Conservation (phyloP, 2,797 vertebrate species). For the Lepidocolaptes lacrymiger region DNA sequence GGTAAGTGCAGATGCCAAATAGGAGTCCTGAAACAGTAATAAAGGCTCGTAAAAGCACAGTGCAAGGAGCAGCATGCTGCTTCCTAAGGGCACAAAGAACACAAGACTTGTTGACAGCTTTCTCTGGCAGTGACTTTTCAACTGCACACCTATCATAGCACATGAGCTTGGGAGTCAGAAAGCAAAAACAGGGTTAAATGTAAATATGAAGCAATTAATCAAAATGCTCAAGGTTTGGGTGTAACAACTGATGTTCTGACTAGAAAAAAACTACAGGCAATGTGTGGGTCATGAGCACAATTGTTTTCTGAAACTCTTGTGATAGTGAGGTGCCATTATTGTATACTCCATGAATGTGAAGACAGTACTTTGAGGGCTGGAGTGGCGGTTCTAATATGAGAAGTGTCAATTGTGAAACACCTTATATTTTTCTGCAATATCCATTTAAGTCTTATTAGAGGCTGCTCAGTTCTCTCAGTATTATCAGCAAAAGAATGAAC, state of each 20-base stretch:
- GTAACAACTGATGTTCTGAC: not conserved
- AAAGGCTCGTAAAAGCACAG: not conserved
- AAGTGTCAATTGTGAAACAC: not conserved
- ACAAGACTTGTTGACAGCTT: not conserved
- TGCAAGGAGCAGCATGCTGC: not conserved
- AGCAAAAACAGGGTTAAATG: not conserved
- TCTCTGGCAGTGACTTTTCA: not conserved
- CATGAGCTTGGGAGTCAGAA: not conserved
- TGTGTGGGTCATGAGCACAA: not conserved
- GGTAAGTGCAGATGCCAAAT: not conserved
- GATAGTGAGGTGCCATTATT: not conserved
- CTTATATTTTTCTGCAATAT: not conserved
- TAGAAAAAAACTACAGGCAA: not conserved
- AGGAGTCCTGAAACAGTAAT: not conserved
- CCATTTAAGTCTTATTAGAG: not conserved
- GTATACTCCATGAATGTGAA: accelerated
- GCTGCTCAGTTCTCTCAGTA: not conserved
- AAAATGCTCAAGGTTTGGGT: not conserved
- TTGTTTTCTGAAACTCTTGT: not conserved
- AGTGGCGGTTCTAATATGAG: not conserved
- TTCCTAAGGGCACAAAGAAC: not conserved
- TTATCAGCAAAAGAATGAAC: not conserved
- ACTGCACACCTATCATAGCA: not conserved
- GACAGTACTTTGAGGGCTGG: not conserved
- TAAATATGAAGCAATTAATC: not conserved